phyloP scores from a whole-genome alignment of 2,113 vertebrate species.

The Melanostigma gelatinosum region DNA sequence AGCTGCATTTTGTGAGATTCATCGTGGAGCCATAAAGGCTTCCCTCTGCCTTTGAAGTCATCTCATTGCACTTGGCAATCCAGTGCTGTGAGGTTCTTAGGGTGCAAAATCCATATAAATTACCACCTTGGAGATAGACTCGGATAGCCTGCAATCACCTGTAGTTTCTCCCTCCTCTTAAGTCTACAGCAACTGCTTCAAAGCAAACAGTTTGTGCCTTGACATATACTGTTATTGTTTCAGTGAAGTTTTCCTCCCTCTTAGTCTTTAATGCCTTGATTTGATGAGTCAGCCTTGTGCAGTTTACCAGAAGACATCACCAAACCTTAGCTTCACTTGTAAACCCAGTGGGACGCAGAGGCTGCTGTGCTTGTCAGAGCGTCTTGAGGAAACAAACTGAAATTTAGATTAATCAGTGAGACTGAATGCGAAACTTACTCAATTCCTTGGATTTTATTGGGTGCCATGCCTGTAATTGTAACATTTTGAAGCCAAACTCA shows the following conservation, averaged over 20 bases:
- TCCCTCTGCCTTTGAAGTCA: conserved; percentile 60
- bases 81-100: conserved; percentile 34
- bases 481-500: neutral
- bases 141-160: conserved; percentile 53
- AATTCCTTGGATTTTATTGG: neutral
- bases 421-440: conserved; percentile 15
- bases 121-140: conserved; percentile 41
- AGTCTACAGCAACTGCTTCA: conserved; percentile 3
- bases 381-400: conserved; percentile 13
- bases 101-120: conserved; percentile 57
- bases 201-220: conserved; percentile 34
- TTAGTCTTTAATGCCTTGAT: conserved; percentile 36
- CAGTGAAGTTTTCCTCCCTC: conserved; percentile 34
- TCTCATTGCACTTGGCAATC: conserved; percentile 36
- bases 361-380: conserved; percentile 16
- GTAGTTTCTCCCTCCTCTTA: conserved; percentile 23
- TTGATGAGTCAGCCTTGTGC: conserved; percentile 64
- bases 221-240: conserved; percentile 45
- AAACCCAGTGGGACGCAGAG: conserved; percentile 37
- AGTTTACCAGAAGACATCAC: conserved; percentile 32
- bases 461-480: neutral
- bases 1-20: conserved; percentile 46
- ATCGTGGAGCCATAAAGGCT: conserved; percentile 40
- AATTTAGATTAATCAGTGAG: conserved; percentile 8
- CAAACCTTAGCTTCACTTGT: conserved; percentile 25